Evolutionary conservation across 2,888 invertebrate genomes (phyloP).

Genomic region (Pimpla rufipes): DNA sequence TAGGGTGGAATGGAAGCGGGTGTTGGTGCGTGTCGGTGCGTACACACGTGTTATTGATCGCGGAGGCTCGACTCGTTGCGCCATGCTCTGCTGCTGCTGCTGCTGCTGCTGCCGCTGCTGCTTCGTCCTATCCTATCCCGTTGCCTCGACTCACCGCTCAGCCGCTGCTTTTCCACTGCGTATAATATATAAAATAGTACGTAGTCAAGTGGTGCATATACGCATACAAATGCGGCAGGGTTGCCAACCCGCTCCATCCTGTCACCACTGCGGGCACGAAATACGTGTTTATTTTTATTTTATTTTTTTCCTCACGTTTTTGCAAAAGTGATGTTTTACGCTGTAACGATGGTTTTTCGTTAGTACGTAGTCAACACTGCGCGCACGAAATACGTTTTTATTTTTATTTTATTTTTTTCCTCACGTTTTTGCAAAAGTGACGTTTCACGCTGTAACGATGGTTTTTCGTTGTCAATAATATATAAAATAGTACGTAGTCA

Average conservation of each 20-base stretch:
- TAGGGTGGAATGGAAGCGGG: conserved; percentile 53
- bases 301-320: no score
- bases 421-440: no score
- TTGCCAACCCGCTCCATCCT: conserved; percentile 82
- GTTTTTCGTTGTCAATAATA: conserved; percentile 56
- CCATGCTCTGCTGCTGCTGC: conserved; percentile 61
- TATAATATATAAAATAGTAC: conserved; percentile 21
- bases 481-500: conserved; percentile 14
- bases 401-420: no score
- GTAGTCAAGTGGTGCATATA: not conserved
- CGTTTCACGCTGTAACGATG: conserved; percentile 31
- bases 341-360: conserved; percentile 48
- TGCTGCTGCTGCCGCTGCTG: conserved; percentile 29
- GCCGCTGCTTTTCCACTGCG: conserved; percentile 59
- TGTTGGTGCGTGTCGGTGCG: conserved; percentile 81
- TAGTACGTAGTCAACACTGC: conserved; percentile 25
- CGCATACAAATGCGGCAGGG: conserved; percentile 70
- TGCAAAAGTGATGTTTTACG: not conserved
- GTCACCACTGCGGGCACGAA: no score
- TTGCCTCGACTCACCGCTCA: conserved; percentile 29
- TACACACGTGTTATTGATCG: conserved; percentile 85
- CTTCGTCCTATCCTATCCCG: conserved; percentile 30
- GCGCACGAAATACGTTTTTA: no score
- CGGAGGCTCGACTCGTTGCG: conserved; percentile 68
- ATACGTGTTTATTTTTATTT: no score